Conservation (phyloP, 2,888 invertebrate species). For the Trichacis sp. region DNA sequence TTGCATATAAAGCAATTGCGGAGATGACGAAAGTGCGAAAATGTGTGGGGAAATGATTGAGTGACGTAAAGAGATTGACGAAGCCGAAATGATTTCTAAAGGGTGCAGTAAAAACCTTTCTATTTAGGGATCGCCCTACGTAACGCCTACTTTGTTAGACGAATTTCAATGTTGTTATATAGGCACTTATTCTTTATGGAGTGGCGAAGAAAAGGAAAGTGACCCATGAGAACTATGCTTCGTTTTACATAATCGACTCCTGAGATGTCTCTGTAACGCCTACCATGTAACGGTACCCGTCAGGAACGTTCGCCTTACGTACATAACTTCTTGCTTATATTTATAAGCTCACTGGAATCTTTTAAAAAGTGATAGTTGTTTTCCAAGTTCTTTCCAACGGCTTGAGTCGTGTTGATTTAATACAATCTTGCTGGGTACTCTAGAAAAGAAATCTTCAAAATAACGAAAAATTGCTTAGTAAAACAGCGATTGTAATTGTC, state of each 20-base stretch:
- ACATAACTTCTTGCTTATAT: conserved; percentile 5
- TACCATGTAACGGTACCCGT: conserved; percentile 29
- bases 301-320: conserved; percentile 14
- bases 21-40: not conserved
- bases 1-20: not conserved
- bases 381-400: not conserved
- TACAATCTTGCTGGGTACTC: too few species aligned
- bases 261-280: conserved; percentile 47
- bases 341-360: not conserved
- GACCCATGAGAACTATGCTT: conserved; percentile 53
- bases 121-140: too few species aligned
- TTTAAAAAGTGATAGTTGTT: conserved; percentile 5
- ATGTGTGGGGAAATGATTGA: not conserved
- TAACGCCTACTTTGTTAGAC: conserved; percentile 46
- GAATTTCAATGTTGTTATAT: conserved; percentile 40
- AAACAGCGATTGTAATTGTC: too few species aligned
- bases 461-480: too few species aligned
- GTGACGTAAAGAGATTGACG: conserved; percentile 3
- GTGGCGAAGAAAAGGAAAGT: conserved; percentile 68
- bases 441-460: too few species aligned
- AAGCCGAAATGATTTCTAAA: too few species aligned
- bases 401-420: too few species aligned
- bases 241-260: conserved; percentile 56
- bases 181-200: conserved; percentile 52
- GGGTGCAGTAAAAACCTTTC: too few species aligned